Percentiles rank a stretch among this genome's conserved stretches.
Conservation (phyloP, 2,113 vertebrate species). For the Sinocyclocheilus anophthalmus region DNA sequence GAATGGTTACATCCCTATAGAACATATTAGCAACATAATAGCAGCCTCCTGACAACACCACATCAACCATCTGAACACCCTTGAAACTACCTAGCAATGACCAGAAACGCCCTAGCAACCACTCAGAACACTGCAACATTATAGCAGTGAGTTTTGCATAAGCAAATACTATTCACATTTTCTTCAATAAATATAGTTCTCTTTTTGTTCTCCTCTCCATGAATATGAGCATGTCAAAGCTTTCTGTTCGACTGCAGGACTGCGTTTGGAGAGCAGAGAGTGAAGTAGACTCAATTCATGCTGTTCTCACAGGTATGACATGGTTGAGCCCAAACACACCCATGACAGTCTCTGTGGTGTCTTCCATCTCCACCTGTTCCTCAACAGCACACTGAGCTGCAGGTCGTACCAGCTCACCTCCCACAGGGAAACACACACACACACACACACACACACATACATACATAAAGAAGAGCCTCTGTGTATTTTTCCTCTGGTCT, state of each 20-base stretch:
- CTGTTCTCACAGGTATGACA: slow-evolving; percentile 22
- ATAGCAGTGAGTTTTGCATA: background rate
- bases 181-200: background rate
- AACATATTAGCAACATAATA: background rate
- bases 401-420: slow-evolving; percentile 7
- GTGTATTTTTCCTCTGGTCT: background rate
- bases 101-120: background rate
- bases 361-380: slow-evolving; percentile 51
- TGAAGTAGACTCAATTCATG: background rate
- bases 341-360: slow-evolving; percentile 21
- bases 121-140: background rate
- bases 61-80: background rate
- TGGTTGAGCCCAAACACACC: slow-evolving; percentile 30
- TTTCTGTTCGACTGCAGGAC: background rate
- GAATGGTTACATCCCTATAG: background rate
- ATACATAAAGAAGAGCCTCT: background rate
- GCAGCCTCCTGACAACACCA: background rate
- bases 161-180: background rate
- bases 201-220: background rate
- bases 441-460: slow-evolving; percentile 19
- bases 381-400: slow-evolving; percentile 38
- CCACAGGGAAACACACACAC: background rate
- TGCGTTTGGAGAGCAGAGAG: background rate
- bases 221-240: background rate
- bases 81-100: background rate